These are phyloP conservation scores for Eupithecia subumbrata DNA, from an alignment of 2,888 invertebrate genomes.

Conservation along the genomic window DNA sequence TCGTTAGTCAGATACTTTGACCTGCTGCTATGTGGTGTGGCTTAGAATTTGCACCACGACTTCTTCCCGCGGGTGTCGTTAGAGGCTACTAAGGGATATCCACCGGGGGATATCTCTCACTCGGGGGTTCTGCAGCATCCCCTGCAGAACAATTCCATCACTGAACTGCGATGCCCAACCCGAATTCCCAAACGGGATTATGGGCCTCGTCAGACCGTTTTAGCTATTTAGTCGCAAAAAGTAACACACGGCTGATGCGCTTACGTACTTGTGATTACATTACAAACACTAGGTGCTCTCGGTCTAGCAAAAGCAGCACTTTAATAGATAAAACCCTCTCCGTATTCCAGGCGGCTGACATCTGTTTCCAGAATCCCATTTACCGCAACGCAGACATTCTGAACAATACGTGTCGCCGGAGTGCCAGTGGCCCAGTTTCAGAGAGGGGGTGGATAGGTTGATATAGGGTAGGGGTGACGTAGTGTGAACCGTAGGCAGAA, in stretches of 20 bases:
- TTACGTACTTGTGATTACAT: background rate
- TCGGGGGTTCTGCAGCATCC: no score
- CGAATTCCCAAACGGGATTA: no score
- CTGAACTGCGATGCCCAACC: no score
- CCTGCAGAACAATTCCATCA: no score
- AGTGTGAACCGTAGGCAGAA: conserved; percentile 18
- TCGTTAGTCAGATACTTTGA: no score
- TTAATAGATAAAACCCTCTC: conserved; percentile 9
- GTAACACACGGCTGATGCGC: background rate
- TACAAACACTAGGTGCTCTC: background rate
- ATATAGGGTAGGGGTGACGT: background rate
- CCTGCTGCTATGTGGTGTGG: no score
- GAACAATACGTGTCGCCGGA: conserved; percentile 29
- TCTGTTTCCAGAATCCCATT: conserved; percentile 29
- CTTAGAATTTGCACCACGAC: no score
- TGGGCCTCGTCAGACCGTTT: background rate
- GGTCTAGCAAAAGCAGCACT: background rate
- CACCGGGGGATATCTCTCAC: no score
- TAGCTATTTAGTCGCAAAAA: background rate
- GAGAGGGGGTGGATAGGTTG: background rate
- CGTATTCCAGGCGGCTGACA: conserved; percentile 15
- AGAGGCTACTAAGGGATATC: no score
- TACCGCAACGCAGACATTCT: conserved; percentile 23
- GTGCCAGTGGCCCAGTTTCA: conserved; percentile 28
- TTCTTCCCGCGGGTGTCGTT: no score